Percentiles rank a stretch among this genome's conserved stretches.
These are phyloP conservation scores for Eulacestoma nigropectus DNA, from an alignment of 2,113 vertebrate species.

Conservation along the genomic window DNA sequence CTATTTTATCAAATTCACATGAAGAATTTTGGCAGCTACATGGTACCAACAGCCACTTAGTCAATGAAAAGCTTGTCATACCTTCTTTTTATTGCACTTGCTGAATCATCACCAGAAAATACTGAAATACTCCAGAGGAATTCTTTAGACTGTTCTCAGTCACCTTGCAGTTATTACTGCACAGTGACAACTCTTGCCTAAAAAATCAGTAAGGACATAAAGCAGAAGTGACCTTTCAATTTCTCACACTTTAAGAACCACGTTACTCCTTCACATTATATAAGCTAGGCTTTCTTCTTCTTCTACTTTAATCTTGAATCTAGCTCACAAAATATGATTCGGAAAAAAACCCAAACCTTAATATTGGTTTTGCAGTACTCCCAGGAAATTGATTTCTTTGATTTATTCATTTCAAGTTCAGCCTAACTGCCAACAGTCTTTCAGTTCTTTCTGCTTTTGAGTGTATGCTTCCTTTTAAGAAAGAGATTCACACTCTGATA, in stretches of 20 bases:
- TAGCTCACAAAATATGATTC: rapidly evolving
- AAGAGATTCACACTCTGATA: background rate
- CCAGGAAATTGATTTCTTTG: background rate
- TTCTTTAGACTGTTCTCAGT: background rate
- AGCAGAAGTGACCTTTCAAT: background rate
- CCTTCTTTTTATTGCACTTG: background rate
- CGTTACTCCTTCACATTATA: rapidly evolving
- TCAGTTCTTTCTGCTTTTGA: background rate
- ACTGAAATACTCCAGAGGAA: background rate
- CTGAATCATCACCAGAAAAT: background rate
- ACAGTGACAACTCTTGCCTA: background rate
- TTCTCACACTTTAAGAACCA: background rate
- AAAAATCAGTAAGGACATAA: background rate
- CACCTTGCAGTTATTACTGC: background rate
- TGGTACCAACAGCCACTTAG: background rate
- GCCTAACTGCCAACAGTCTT: background rate
- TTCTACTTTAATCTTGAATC: background rate
- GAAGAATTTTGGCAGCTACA: background rate
- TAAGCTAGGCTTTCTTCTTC: background rate
- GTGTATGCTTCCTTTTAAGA: background rate
- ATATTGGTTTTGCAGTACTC: background rate
- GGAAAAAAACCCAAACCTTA: background rate
- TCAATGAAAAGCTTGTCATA: background rate
- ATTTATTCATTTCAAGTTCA: background rate
- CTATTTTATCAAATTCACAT: background rate